Evolutionary conservation across 2,797 vertebrate genomes (phyloP), one percentile per base, ranked within the genome.

Genomic region (Strix occidentalis): DNA sequence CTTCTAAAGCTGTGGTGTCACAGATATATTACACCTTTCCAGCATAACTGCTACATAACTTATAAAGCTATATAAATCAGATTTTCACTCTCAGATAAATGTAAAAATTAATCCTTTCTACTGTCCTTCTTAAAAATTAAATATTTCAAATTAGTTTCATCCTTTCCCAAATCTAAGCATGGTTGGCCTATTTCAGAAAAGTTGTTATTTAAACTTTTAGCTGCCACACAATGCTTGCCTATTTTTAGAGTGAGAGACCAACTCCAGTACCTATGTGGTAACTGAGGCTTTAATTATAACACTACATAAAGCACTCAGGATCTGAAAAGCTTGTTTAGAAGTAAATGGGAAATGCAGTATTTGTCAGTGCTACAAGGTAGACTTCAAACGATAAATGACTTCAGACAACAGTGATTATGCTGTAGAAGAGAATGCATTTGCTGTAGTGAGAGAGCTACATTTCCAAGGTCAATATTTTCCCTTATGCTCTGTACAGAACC

Each of bases 391-490:
- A 60, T 19, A 64, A 26, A 78, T 68, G 0, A 51, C 41, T 90
- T 93, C 29, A 70, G 85, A 61, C 61, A 56, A 37, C 45, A 60
- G 24, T 43, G 54, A 33, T 24, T 74, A 53, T 21, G 57, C 64
- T 82, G 41, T 81, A 71, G 87, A 76, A 92, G 83, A 94, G 14
- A 68, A 72, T 45, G 25, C 60, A 23, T 58, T 86, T 90, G 24
- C 50, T 83, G 29, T 58, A 66, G 39, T 58, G 29, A 75, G 63
- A 63, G 23, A 56, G 43, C 23, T 88, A 50, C 10, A 24, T 94
- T 95, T 93, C 69, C 60, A 96, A 41, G 43, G 45, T 82, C 74
- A 78, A 31, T 90, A 72, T 89, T 94, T 95, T 96, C 51, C 50
- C 41, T 61, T 65, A 11, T 74, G 54, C 43, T 85, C 79, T 64